Evolutionary conservation across 1,140 invertebrate species (phyloP).

Genomic region (Drosophila mayri): DNA sequence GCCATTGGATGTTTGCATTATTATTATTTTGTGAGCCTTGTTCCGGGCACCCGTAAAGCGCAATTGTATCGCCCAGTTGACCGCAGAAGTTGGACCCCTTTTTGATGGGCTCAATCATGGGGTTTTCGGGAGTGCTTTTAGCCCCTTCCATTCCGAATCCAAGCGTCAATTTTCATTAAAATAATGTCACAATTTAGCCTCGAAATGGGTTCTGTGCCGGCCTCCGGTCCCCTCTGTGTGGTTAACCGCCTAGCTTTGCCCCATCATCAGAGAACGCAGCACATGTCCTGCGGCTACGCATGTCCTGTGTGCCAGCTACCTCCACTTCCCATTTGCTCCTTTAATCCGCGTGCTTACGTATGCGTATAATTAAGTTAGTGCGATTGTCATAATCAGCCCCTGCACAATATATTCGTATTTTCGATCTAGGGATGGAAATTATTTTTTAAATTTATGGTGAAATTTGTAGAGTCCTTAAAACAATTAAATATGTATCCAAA

Average conservation of each 20-base stretch:
- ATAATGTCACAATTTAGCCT: slow-evolving; percentile 62
- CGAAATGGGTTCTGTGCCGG: slow-evolving; percentile 48
- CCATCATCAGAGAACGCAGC: slow-evolving; percentile 21
- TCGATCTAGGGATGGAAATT: slow-evolving; percentile 1
- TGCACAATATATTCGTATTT: not conserved
- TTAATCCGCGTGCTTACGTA: slow-evolving; percentile 45
- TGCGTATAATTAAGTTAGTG: slow-evolving; percentile 75
- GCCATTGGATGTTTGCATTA: slow-evolving; percentile 38
- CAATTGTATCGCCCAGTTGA: slow-evolving; percentile 52
- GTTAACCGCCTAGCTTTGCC: slow-evolving; percentile 69
- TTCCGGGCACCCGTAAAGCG: slow-evolving; percentile 23
- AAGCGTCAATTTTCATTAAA: slow-evolving; percentile 78
- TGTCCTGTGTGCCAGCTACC: slow-evolving; percentile 11
- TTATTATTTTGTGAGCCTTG: slow-evolving; percentile 50
- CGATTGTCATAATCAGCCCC: slow-evolving; percentile 58
- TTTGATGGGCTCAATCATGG: slow-evolving; percentile 45
- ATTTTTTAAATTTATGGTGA: not conserved
- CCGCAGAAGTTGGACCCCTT: slow-evolving; percentile 30
- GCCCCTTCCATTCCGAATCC: slow-evolving; percentile 10
- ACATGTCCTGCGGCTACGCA: slow-evolving; percentile 63
- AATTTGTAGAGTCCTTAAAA: not conserved
- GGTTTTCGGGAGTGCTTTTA: slow-evolving; percentile 13
- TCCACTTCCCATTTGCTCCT: not conserved
- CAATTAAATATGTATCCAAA: not conserved
- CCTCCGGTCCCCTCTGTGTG: slow-evolving; percentile 32